These are phyloP conservation scores for Scopus umbretta DNA, from an alignment of 2,113 vertebrate genomes.

Conservation along the genomic window DNA sequence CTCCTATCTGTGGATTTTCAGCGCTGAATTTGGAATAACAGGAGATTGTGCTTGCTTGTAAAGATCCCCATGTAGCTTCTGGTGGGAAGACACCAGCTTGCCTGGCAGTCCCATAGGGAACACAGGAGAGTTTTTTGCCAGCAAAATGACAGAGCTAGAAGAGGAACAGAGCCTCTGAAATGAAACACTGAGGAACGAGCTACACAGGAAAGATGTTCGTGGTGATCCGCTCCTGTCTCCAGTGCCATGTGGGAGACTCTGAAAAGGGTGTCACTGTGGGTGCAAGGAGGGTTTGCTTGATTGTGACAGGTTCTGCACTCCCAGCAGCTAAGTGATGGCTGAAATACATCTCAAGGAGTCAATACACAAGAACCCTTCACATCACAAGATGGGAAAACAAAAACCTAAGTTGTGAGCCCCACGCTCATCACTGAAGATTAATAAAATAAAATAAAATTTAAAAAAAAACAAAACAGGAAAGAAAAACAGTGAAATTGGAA, in stretches of 20 bases:
- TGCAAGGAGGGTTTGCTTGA: neutral
- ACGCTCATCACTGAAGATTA: fast-evolving
- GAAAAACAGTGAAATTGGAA: neutral
- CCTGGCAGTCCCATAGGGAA: neutral
- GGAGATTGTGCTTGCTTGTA: neutral
- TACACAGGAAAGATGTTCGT: neutral
- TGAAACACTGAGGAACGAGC: neutral
- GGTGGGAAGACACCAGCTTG: neutral
- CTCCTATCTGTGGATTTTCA: neutral
- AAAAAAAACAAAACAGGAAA: neutral
- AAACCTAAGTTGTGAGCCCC: neutral
- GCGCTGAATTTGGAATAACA: neutral
- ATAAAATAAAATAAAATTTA: too few species aligned
- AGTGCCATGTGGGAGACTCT: neutral
- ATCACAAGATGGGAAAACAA: neutral
- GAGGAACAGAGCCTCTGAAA: neutral
- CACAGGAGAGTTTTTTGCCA: neutral
- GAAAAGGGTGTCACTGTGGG: neutral
- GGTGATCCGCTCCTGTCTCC: neutral
- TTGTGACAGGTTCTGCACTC: neutral
- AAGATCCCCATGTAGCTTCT: neutral
- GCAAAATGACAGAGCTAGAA: neutral
- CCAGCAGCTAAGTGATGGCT: neutral
- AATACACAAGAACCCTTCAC: neutral
- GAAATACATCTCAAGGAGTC: neutral